A percentile compares a stretch with the other conserved stretches of the same genome.
phyloP scores from a whole-genome alignment of 1,140 invertebrate genomes.

The Platyura marginata region DNA sequence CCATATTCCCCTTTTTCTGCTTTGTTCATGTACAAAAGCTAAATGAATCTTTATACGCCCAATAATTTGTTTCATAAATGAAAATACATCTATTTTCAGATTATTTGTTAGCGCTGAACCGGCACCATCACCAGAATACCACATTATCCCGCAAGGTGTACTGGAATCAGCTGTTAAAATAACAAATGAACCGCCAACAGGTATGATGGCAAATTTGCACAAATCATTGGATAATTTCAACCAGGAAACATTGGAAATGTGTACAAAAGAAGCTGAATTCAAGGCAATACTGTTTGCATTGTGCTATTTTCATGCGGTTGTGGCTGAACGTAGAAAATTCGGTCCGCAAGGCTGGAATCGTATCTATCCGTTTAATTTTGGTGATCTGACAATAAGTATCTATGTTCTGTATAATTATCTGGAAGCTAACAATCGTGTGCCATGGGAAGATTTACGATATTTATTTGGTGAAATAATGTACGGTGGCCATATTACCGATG shows the following conservation, averaged over 20 bases:
- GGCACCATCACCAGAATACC: slow-evolving; percentile 29
- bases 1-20: too few species aligned
- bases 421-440: slow-evolving; percentile 69
- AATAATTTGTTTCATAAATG: too few species aligned
- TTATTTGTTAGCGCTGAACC: slow-evolving; percentile 42
- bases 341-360: slow-evolving; percentile 91
- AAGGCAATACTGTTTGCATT: slow-evolving; percentile 81
- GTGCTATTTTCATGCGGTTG: slow-evolving; percentile 91
- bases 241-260: slow-evolving; percentile 84
- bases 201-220: slow-evolving; percentile 85
- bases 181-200: slow-evolving; percentile 88
- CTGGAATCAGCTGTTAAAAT: slow-evolving; percentile 90
- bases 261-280: slow-evolving; percentile 85
- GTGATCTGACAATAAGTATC: slow-evolving; percentile 82
- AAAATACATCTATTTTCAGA: slow-evolving; percentile 12
- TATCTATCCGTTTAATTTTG: slow-evolving; percentile 57
- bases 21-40: too few species aligned
- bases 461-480: slow-evolving; percentile 96
- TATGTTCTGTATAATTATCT: slow-evolving; percentile 86
- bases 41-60: too few species aligned
- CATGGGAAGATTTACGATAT: slow-evolving; percentile 86
- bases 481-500: slow-evolving; percentile 89
- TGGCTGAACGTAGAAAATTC: slow-evolving; percentile 83
- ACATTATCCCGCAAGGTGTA: slow-evolving; percentile 56
- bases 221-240: slow-evolving; percentile 87